phyloP scores from a whole-genome alignment of 2,797 vertebrate species.

The Monodelphis domestica region DNA sequence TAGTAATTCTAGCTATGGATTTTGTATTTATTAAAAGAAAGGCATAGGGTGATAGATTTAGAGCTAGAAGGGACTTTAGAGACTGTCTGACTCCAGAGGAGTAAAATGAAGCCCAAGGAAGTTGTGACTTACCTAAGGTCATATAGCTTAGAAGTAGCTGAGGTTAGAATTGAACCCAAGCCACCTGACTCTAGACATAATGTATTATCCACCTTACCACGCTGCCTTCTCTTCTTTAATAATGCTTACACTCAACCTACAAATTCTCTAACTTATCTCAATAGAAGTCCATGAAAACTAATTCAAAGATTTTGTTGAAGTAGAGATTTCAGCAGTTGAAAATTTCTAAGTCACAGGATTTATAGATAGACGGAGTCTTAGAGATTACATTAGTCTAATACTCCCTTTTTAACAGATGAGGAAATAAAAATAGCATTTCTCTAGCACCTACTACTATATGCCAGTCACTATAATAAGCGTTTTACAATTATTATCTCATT shows the following conservation, averaged over 20 bases:
- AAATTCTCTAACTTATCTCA: not conserved
- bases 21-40: conserved; percentile 16
- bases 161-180: not conserved
- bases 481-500: not conserved
- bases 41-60: not conserved
- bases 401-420: not conserved
- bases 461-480: not conserved
- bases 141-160: not conserved
- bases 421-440: not conserved
- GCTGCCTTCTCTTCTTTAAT: not conserved
- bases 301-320: not conserved
- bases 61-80: not conserved
- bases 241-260: not conserved
- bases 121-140: not conserved
- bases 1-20: not conserved
- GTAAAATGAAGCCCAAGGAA: not conserved
- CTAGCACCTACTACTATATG: not conserved
- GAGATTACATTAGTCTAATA: not conserved
- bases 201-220: not conserved
- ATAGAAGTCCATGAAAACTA: not conserved
- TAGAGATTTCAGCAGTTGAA: not conserved
- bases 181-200: conserved; percentile 6
- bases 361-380: not conserved
- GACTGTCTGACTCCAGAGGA: not conserved
- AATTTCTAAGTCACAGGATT: not conserved